Evolutionary conservation across 1,140 invertebrate genomes (phyloP), one percentile per base, ranked within the genome.

Genomic region (Ladona fulva): DNA sequence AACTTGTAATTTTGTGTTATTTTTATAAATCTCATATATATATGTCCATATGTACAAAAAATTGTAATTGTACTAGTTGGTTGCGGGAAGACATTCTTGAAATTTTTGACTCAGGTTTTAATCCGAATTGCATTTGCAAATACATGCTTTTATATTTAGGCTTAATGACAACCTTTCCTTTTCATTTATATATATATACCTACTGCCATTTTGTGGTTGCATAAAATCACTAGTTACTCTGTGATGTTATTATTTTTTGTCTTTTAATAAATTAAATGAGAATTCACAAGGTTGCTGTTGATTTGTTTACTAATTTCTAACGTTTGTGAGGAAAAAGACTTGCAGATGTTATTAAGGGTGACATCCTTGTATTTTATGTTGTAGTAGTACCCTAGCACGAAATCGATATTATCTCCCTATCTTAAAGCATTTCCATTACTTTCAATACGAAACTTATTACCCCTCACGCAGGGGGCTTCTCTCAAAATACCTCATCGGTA

Each of bases 171-270:
- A 66, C n/a, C 52, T 37, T 37, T 19, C 52, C 12, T 66, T 66
- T 66, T 66, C 29, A 37, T 37, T 37, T 37, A 37, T 66, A 19
- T 66, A 66, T 66, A 66, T 66, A 66, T 66, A 66, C 52, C 12
- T 66, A 66, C 52, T 12, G 52, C 52, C 52, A 66, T 66, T 66
- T 66, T 66, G 52, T 66, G 52, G 52, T 66, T 66, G 52, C 52
- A 66, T 66, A 66, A 66, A 66, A 66, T 66, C 52, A 66, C 52
- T 66, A 66, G 52, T 66, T 66, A 66, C 52, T 66, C 52, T 66
- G 52, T 66, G 52, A 66, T 66, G 52, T 66, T 66, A 19, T 66
- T 66, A 19, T 66, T 66, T 52, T 66, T 66, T 66, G 52, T 66
- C 52, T 66, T 66, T 6, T 66, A 66, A 66, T 66, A 66, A 66